Conservation (phyloP, 2,888 invertebrate species). For the Hypomecis punctinalis region DNA sequence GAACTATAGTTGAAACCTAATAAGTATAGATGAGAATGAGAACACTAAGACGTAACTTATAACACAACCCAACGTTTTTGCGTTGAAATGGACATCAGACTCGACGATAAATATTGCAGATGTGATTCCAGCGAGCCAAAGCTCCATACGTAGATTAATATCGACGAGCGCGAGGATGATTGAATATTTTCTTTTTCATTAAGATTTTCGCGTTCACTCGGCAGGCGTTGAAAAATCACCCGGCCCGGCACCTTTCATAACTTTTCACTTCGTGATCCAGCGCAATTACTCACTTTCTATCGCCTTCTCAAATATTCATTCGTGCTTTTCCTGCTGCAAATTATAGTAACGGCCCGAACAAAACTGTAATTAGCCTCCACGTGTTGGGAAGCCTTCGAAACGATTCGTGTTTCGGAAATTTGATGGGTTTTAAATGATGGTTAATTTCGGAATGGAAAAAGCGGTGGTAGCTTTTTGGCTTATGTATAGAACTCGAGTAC, state of each 20-base stretch:
- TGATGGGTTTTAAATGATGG: slow-evolving; percentile 56
- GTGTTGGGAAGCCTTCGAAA: slow-evolving; percentile 64
- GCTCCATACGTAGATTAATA: slow-evolving; percentile 47
- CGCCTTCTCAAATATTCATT: slow-evolving; percentile 85
- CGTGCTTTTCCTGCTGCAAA: slow-evolving; percentile 81
- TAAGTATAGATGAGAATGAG: too few relatives aligned
- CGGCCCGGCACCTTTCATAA: slow-evolving; percentile 82
- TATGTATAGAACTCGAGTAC: too few relatives aligned
- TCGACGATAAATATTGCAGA: background rate
- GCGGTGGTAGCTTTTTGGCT: slow-evolving; percentile 28
- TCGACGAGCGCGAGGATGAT: slow-evolving; percentile 57
- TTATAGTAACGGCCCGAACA: slow-evolving; percentile 80
- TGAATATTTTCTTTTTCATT: slow-evolving; percentile 80
- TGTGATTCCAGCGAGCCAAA: background rate
- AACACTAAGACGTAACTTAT: too few relatives aligned
- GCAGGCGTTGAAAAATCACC: slow-evolving; percentile 78
- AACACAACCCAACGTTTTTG: too few relatives aligned
- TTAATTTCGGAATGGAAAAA: slow-evolving; percentile 60
- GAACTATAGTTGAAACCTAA: too few relatives aligned
- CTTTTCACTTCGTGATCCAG: slow-evolving; percentile 85
- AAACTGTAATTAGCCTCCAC: slow-evolving; percentile 77
- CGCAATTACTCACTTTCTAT: slow-evolving; percentile 83
- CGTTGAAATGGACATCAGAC: too few relatives aligned
- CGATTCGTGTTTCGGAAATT: slow-evolving; percentile 53
- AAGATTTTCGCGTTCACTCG: slow-evolving; percentile 74